A percentile compares a stretch with the other conserved stretches of the same genome.
phyloP scores from a whole-genome alignment of 1,140 invertebrate genomes.

The Camponotus pennsylvanicus region DNA sequence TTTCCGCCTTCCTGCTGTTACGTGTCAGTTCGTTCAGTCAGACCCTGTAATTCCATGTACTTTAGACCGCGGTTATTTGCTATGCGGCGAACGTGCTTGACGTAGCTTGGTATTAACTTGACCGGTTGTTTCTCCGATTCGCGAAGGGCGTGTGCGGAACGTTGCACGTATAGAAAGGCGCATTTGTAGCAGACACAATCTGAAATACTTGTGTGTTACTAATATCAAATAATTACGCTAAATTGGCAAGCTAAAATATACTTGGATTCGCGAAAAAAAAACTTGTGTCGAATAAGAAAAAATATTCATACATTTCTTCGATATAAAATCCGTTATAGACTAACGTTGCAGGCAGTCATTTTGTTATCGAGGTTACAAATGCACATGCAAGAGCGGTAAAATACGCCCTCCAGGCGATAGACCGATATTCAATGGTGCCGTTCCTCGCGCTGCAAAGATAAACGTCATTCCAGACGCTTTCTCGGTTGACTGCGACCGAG shows the following conservation, averaged over 20 bases:
- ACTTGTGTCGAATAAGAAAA: not conserved
- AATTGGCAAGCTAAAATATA: not conserved
- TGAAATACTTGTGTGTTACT: not conserved
- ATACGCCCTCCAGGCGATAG: slow-evolving; percentile 31
- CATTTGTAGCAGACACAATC: not conserved
- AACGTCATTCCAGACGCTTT: slow-evolving; percentile 25
- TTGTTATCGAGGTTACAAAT: slow-evolving; percentile 7
- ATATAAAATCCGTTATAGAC: too few relatives aligned
- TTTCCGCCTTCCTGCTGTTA: slow-evolving; percentile 61
- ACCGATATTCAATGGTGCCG: slow-evolving; percentile 21
- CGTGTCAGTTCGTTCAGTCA: slow-evolving; percentile 39
- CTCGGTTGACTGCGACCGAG: slow-evolving; percentile 31
- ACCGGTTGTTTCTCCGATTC: slow-evolving; percentile 26
- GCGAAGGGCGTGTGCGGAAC: not conserved
- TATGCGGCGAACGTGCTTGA: slow-evolving; percentile 47
- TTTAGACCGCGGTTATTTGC: slow-evolving; percentile 56
- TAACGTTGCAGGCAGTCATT: not conserved
- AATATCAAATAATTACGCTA: not conserved
- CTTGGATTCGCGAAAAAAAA: slow-evolving; percentile 1
- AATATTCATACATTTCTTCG: not conserved
- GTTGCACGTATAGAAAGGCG: not conserved
- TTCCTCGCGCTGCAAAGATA: slow-evolving; percentile 38
- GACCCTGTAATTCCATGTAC: slow-evolving; percentile 57
- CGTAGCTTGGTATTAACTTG: slow-evolving; percentile 49
- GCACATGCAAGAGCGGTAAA: not conserved